phyloP scores from a whole-genome alignment of 2,888 invertebrate species.

The Temnothorax unifasciatus region DNA sequence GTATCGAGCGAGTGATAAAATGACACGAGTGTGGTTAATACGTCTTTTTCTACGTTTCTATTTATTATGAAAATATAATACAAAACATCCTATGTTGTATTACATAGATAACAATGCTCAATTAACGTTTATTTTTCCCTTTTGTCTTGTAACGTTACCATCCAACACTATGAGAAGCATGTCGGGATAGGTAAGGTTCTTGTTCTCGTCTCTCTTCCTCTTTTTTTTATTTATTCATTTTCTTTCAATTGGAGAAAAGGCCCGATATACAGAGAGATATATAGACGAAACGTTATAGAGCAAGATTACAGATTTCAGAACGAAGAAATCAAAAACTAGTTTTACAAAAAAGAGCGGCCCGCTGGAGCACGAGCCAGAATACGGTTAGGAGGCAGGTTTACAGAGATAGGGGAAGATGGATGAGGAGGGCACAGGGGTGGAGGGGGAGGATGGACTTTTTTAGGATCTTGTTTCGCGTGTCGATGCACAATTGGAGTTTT shows the following conservation, averaged over 20 bases:
- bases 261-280: constrained; percentile 80
- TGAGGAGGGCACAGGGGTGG: constrained; percentile 28
- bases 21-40: constrained; percentile 80
- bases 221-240: constrained; percentile 60
- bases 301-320: constrained; percentile 77
- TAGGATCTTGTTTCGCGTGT: constrained; percentile 73
- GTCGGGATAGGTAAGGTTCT: constrained; percentile 81
- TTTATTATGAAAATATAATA: constrained; percentile 88
- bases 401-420: constrained; percentile 30
- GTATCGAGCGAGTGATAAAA: constrained; percentile 55
- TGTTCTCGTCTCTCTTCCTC: constrained; percentile 69
- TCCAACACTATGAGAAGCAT: constrained; percentile 84
- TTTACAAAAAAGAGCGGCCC: constrained; percentile 58
- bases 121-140: constrained; percentile 83
- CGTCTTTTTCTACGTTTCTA: constrained; percentile 87
- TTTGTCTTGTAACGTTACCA: constrained; percentile 83
- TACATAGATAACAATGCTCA: constrained; percentile 86
- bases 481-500: constrained; percentile 84
- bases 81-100: constrained; percentile 87
- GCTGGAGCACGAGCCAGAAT: constrained; percentile 60
- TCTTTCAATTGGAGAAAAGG: constrained; percentile 79
- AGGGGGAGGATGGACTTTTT: constrained; percentile 32
- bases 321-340: constrained; percentile 71
- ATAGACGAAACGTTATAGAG: constrained; percentile 79
- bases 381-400: constrained; percentile 50